Evolutionary conservation across 1,140 invertebrate species (phyloP).

Genomic region (Magallana ariakensis): DNA sequence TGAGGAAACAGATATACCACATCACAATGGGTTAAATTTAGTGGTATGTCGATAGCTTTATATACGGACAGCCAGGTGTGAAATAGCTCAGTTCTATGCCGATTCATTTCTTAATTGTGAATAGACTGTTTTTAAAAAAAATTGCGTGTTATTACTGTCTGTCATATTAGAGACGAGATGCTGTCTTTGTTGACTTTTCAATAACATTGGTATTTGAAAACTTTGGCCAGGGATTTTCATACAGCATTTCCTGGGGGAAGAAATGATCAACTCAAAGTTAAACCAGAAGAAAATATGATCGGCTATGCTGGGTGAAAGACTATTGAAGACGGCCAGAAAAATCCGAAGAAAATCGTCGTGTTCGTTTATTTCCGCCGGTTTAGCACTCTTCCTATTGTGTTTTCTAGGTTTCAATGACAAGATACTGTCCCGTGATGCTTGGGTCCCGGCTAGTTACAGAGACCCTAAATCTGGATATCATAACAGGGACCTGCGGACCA

Average conservation of each 20-base stretch:
- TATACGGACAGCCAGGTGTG: neutral
- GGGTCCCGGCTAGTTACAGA: neutral
- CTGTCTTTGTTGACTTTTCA: neutral
- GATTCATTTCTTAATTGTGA: constrained; percentile 24
- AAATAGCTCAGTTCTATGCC: constrained; percentile 8
- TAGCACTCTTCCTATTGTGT: neutral
- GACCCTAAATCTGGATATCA: neutral
- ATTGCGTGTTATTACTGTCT: no score
- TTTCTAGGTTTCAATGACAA: neutral
- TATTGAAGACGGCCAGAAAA: neutral
- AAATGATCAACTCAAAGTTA: no score
- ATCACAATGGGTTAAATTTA: constrained; percentile 27
- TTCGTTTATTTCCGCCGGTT: neutral
- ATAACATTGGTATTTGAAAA: neutral
- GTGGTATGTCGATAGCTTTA: constrained; percentile 25
- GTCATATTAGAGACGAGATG: no score
- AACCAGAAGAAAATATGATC: neutral
- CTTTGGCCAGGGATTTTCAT: neutral
- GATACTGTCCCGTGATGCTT: neutral
- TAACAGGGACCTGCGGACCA: neutral
- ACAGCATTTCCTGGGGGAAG: no score
- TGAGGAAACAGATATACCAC: constrained; percentile 15
- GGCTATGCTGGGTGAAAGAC: neutral
- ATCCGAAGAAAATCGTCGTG: constrained; percentile 7
- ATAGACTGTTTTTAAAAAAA: neutral